Percentiles rank a stretch among this genome's conserved stretches.
Conservation (phyloP, 2,797 vertebrate genomes). For the Typhlichthys eigenmanni region DNA sequence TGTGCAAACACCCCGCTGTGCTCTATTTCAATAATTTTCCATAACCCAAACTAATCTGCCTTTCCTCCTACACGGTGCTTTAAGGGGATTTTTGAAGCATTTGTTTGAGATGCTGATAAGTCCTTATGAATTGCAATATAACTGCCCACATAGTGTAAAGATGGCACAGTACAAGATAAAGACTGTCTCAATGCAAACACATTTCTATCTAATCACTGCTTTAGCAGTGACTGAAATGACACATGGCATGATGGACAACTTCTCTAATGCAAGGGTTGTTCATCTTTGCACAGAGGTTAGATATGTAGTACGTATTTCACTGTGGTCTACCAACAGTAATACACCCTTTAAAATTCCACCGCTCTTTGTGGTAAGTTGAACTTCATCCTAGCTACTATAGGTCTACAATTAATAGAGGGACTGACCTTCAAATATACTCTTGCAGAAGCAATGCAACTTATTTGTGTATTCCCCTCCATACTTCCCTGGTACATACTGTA, state of each 20-base stretch:
- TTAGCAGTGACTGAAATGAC: background rate
- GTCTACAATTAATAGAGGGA: background rate
- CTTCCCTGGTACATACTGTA: background rate
- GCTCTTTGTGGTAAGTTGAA: background rate
- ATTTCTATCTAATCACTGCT: constrained; percentile 16
- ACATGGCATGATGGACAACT: background rate
- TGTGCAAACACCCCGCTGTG: constrained; percentile 46
- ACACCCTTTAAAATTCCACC: background rate
- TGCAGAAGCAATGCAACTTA: background rate
- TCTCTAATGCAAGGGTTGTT: background rate
- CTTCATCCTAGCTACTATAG: background rate
- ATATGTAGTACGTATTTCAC: background rate
- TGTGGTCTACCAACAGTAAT: background rate
- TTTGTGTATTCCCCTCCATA: background rate
- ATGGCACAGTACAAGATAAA: constrained; percentile 10
- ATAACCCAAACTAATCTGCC: constrained; percentile 51
- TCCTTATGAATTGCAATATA: constrained; percentile 44
- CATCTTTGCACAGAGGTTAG: background rate
- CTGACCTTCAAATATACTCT: background rate
- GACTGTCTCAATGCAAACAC: constrained; percentile 25
- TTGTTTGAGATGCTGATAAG: constrained; percentile 60
- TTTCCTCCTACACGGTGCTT: constrained; percentile 35
- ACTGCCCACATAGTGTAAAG: constrained; percentile 24
- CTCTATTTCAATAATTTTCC: constrained; percentile 59
- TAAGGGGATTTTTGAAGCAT: constrained; percentile 49